Evolutionary conservation across 2,797 vertebrate species (phyloP).

Genomic region (Silurus aristotelis): DNA sequence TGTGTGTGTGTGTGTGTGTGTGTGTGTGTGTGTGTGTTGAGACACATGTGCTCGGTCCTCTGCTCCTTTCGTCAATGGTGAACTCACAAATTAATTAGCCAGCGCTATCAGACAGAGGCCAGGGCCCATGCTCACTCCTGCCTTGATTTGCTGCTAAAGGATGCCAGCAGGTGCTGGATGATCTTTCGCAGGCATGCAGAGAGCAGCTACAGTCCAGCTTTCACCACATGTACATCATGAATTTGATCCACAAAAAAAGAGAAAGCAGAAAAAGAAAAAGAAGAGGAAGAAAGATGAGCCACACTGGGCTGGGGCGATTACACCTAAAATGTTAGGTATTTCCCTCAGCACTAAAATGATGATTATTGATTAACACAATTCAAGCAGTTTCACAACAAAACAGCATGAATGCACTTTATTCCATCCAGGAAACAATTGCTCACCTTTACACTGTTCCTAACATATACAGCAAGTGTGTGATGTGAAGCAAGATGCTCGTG

Average conservation of each 20-base stretch:
- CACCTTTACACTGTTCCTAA: not conserved
- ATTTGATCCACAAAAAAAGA: not conserved
- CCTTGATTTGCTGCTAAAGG: conserved; percentile 20
- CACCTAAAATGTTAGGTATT: not conserved
- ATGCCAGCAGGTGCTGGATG: conserved; percentile 18
- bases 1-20: not conserved
- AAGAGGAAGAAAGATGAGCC: not conserved
- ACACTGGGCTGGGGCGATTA: not conserved
- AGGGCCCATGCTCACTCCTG: conserved; percentile 30
- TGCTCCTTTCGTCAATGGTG: conserved; percentile 26
- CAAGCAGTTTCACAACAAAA: not conserved
- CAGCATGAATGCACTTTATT: not conserved
- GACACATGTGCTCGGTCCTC: conserved; percentile 10
- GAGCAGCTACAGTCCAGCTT: conserved; percentile 13
- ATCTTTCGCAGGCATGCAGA: conserved; percentile 9
- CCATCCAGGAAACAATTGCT: not conserved
- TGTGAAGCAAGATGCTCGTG: too few relatives aligned
- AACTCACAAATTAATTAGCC: conserved; percentile 51
- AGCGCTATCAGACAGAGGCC: conserved; percentile 30
- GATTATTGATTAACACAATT: not conserved
- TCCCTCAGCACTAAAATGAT: not conserved
- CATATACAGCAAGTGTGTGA: not conserved
- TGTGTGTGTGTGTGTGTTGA: not conserved
- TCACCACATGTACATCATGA: not conserved
- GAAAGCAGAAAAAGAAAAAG: too few relatives aligned